phyloP scores from a whole-genome alignment of 2,797 vertebrate genomes.

The Falco rusticolus region DNA sequence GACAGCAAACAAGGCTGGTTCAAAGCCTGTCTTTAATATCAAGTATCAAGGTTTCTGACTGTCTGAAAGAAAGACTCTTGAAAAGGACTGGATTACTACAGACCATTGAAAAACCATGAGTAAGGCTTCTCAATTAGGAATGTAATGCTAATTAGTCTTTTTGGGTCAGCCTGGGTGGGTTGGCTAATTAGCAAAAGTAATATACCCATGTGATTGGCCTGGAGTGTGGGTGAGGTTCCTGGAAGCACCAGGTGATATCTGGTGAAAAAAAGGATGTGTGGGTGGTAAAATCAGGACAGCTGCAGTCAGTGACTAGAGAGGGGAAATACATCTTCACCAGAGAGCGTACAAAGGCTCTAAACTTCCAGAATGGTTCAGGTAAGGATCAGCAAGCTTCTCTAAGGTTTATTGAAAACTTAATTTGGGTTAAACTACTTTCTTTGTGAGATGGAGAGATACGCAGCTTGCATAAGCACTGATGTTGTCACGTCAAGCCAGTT shows the following conservation, averaged over 20 bases:
- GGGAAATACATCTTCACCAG: not conserved
- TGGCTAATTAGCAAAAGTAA: conserved; percentile 62
- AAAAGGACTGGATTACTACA: conserved; percentile 14
- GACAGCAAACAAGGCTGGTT: conserved; percentile 37
- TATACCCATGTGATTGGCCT: conserved; percentile 56
- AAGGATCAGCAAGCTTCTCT: not conserved
- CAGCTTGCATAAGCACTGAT: not conserved
- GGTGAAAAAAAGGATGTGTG: conserved; percentile 32
- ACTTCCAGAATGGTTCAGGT: not conserved
- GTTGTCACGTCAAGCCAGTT: not conserved
- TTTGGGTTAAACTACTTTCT: conserved; percentile 47
- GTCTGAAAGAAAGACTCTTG: conserved; percentile 15
- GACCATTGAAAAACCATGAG: conserved; percentile 52
- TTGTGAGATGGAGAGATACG: conserved; percentile 22
- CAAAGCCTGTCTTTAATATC: conserved; percentile 54
- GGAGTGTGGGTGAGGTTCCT: conserved; percentile 68
- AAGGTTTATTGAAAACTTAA: not conserved
- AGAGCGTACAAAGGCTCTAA: not conserved
- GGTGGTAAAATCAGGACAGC: conserved; percentile 66
- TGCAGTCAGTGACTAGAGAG: conserved; percentile 31
- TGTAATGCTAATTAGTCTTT: conserved; percentile 44
- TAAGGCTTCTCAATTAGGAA: conserved; percentile 59
- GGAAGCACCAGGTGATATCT: conserved; percentile 64
- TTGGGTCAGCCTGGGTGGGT: conserved; percentile 66
- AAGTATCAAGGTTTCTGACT: conserved; percentile 28